These are phyloP conservation scores for Petrocephalus schoutedeni DNA, from an alignment of 2,797 vertebrate species.

Conservation along the genomic window DNA sequence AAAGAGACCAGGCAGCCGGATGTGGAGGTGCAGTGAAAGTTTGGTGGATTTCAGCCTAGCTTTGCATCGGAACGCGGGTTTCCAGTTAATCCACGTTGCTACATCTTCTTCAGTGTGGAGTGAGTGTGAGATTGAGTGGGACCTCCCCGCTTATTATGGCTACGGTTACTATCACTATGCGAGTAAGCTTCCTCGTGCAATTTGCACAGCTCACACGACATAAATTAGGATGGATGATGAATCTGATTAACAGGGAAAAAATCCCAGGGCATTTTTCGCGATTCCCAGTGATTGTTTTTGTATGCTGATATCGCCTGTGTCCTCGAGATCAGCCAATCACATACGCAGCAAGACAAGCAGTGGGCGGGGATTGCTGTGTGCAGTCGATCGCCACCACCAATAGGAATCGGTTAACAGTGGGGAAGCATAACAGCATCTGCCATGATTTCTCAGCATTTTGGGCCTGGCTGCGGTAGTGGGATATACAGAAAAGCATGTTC, in stretches of 20 bases:
- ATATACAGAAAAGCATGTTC: background rate
- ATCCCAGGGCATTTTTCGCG: background rate
- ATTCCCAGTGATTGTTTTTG: background rate
- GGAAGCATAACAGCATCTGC: background rate
- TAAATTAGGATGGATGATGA: background rate
- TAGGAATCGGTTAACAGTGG: background rate
- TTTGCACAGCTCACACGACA: background rate
- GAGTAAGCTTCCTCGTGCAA: background rate
- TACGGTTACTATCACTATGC: background rate
- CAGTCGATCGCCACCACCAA: background rate
- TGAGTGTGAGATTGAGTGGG: background rate
- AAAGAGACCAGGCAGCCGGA: background rate
- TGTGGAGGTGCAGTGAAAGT: background rate
- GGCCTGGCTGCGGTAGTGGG: background rate
- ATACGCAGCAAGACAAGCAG: background rate
- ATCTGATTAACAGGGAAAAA: background rate
- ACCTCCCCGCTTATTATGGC: background rate
- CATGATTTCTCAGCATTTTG: background rate
- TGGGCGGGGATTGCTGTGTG: background rate
- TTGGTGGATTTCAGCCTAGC: background rate
- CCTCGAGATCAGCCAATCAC: background rate
- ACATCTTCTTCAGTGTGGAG: background rate
- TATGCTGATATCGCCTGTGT: background rate
- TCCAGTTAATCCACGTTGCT: background rate
- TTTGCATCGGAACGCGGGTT: background rate